Conservation (phyloP, 2,113 vertebrate genomes). For the Agapornis roseicollis region DNA sequence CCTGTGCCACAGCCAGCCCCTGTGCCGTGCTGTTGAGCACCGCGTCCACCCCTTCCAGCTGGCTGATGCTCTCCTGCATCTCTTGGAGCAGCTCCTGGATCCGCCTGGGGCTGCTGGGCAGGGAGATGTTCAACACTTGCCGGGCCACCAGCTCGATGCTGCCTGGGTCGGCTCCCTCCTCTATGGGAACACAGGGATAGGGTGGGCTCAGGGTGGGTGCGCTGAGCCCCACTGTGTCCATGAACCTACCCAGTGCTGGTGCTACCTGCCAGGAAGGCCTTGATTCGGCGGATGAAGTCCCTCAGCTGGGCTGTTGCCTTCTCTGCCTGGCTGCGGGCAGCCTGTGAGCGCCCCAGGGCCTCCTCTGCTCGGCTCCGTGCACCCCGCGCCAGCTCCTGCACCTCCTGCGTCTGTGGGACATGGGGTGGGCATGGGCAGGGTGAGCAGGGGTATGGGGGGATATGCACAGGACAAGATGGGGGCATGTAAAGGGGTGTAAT, state of each 20-base stretch:
- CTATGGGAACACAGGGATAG: constrained; percentile 27
- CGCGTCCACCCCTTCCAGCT: constrained; percentile 69
- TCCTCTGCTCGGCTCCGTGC: constrained; percentile 73
- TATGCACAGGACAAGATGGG: neutral
- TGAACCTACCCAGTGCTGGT: neutral
- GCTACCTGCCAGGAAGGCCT: constrained; percentile 83
- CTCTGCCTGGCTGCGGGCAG: constrained; percentile 72
- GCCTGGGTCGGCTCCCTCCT: constrained; percentile 85
- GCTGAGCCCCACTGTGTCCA: fast-evolving
- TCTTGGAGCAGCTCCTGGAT: constrained; percentile 71
- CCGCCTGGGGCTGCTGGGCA: constrained; percentile 73
- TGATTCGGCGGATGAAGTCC: constrained; percentile 82
- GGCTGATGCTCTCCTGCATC: constrained; percentile 75
- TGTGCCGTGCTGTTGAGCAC: constrained; percentile 76
- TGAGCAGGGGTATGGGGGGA: fast-evolving
- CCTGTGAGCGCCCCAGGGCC: constrained; percentile 72
- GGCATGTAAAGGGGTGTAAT: neutral
- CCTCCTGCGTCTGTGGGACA: constrained; percentile 74
- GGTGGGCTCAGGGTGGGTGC: fast-evolving
- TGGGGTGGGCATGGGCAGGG: neutral
- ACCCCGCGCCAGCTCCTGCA: constrained; percentile 74
- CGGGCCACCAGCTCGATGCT: constrained; percentile 85
- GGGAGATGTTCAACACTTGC: constrained; percentile 79
- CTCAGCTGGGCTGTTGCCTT: constrained; percentile 77
- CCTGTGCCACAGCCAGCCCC: constrained; percentile 67